Base-by-base conservation (phyloP, 2,888 invertebrate species). In the Amitus sp. region DNA sequence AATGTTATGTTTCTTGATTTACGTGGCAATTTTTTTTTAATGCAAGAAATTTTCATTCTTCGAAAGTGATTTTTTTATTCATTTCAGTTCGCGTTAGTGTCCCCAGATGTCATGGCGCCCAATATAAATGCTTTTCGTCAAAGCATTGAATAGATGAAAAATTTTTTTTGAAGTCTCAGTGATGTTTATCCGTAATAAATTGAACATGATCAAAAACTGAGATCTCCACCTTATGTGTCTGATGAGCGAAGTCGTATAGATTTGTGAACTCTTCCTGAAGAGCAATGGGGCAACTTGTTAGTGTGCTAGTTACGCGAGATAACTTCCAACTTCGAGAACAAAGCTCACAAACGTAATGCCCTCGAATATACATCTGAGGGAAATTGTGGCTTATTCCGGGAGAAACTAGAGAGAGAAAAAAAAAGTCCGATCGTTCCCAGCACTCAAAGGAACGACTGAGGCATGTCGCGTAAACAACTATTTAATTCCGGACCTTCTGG, bases 211-310 rank as follows among this genome's bases (percentile, higher is more conserved):
- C n/a, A n/a, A n/a, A n/a, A n/a, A n/a, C n/a, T n/a, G n/a, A n/a
- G n/a, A n/a, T n/a, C n/a, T n/a, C n/a, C n/a, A n/a, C n/a, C n/a
- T n/a, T n/a, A n/a, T n/a, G n/a, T n/a, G n/a, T n/a, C n/a, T n/a
- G n/a, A n/a, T n/a, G n/a, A n/a, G n/a, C n/a, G n/a, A n/a, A n/a
- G 60, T 57, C 47, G 43, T 47, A 60, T 51, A 57, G 57, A 64
- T 64, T 57, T 61, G 56, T 45, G 49, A 57, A 60, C 39, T 60
- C 53, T 57, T 47, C 51, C 47, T 54, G 50, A 64, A 60, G 54
- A 64, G 50, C 67, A 54, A 52, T 55, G 59, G 69, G 58, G 68
- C 72, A 70, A 76, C 76, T 76, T 76, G 73, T 76, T 73, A 73
- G 66, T 48, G n/a, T n/a, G 43, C 53, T 59, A 62, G 64, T 66